phyloP scores from a whole-genome alignment of 2,113 vertebrate genomes.

The Podiceps cristatus region DNA sequence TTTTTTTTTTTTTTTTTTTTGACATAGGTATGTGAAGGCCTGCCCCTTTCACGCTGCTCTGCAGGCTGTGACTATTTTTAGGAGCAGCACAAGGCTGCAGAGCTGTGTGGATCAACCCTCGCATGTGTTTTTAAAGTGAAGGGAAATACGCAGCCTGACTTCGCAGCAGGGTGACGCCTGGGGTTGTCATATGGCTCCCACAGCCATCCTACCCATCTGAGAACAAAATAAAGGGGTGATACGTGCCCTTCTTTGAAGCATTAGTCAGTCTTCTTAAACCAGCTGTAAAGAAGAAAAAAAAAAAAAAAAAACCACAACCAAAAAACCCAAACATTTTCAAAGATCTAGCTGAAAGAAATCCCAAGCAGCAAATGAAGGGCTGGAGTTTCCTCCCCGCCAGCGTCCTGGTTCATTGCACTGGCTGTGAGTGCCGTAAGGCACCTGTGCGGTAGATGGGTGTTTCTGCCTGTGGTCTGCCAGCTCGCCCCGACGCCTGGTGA shows the following conservation, averaged over 20 bases:
- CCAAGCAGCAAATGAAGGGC: not conserved
- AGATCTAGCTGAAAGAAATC: not conserved
- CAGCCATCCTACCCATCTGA: not conserved
- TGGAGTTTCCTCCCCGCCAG: not conserved
- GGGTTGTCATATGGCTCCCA: not conserved
- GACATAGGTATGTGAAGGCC: not conserved
- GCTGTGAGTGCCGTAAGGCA: not conserved
- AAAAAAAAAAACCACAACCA: no score
- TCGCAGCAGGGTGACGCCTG: not conserved
- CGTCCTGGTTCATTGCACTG: not conserved
- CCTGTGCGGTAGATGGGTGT: not conserved
- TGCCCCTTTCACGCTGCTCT: not conserved
- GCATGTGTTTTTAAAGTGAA: not conserved
- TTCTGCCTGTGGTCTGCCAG: not conserved
- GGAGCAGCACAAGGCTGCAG: not conserved
- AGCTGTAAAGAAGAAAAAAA: not conserved
- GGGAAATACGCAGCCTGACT: not conserved
- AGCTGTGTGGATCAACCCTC: not conserved
- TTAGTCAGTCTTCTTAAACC: not conserved
- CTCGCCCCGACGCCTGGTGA: rapidly evolving
- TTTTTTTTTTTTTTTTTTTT: not conserved
- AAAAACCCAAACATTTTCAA: not conserved
- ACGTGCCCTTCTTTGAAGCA: not conserved
- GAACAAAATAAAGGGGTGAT: not conserved
- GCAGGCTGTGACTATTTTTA: slow-evolving; percentile 38